phyloP scores from a whole-genome alignment of 2,888 invertebrate species.

The Osmoderma eremita region DNA sequence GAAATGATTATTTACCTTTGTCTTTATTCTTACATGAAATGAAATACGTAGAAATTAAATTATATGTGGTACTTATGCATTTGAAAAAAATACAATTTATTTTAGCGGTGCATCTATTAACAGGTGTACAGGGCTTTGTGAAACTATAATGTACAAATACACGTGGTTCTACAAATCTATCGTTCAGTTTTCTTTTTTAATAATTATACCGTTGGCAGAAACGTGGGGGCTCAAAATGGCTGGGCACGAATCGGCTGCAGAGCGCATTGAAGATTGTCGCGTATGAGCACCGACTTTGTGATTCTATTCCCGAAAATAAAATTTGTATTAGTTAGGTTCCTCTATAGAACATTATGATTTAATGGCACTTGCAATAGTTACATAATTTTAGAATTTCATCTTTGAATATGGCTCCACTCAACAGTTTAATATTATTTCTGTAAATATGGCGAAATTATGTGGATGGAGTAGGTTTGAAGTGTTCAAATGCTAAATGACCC shows the following conservation, averaged over 20 bases:
- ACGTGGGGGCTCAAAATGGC: too few species aligned
- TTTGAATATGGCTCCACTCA: constrained; percentile 2
- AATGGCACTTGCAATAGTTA: constrained; percentile 11
- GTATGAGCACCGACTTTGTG: constrained; percentile 7
- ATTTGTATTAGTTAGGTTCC: too few species aligned
- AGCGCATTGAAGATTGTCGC: constrained; percentile 9
- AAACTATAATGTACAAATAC: too few species aligned
- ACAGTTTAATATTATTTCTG: constrained; percentile 1
- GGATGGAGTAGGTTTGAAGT: too few species aligned
- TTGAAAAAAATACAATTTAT: neutral
- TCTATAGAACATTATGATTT: constrained; percentile 1
- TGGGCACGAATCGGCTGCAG: too few species aligned
- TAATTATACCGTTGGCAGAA: too few species aligned
- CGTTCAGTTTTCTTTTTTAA: too few species aligned
- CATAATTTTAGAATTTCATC: neutral
- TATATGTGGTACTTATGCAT: too few species aligned
- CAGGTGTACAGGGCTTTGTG: neutral
- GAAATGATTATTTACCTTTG: neutral
- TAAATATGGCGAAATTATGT: constrained; percentile 8
- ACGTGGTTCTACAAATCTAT: too few species aligned
- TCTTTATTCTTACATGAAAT: constrained; percentile 35
- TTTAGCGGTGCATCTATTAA: constrained; percentile 1
- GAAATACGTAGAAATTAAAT: too few species aligned
- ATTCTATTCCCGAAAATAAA: neutral
- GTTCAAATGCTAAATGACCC: too few species aligned